Base-by-base conservation (phyloP, 1,140 invertebrate genomes). In the Drosophila melanica region DNA sequence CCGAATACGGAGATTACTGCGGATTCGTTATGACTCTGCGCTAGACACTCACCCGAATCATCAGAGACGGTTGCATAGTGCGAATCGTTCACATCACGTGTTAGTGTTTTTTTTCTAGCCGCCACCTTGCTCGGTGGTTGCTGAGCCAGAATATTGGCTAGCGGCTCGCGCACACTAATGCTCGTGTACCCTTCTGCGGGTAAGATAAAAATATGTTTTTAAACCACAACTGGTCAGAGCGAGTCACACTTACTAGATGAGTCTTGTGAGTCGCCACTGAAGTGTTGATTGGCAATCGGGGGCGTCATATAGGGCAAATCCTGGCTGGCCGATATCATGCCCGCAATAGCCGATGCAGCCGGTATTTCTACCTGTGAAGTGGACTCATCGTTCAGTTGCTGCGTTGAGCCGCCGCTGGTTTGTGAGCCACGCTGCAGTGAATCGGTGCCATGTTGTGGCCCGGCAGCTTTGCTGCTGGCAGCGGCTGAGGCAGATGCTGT, bases 281-380 rank as follows among this genome's bases (percentile, higher is more conserved):
- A 97, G 91, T 94, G 93, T 37, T 92, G 92, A 44, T 82, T 87
- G 0, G 93, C 92, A 45, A 96, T 93, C 0, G 96, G 96, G 58
- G 96, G 96, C 37, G 96, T 97, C 95, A 97, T 97, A 81, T 97
- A 97, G 6, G 96, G 97, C 87, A 97, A 93, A 89, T 97, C 96
- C 91, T 96, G 96, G 93, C 95, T 97, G 45, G 97, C 97, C 64
- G 96, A 95, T 39, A 97, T 94, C 80, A 95, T 94, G 8, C 97
- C 97, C 50, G 96, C 95, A 74, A 97, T 97, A 2, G 97, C 97
- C 50, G 95, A 95, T 6, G 96, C 96, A 23, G 96, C 97, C 50
- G 95, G 94, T 73, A 96, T 96, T 75, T 95, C 94, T 7, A 74
- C 81, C 47, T 92, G 89, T 2, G 63, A 54, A 7, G 65, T 48